phyloP scores from a whole-genome alignment of 2,797 vertebrate species.

The Carapus acus region DNA sequence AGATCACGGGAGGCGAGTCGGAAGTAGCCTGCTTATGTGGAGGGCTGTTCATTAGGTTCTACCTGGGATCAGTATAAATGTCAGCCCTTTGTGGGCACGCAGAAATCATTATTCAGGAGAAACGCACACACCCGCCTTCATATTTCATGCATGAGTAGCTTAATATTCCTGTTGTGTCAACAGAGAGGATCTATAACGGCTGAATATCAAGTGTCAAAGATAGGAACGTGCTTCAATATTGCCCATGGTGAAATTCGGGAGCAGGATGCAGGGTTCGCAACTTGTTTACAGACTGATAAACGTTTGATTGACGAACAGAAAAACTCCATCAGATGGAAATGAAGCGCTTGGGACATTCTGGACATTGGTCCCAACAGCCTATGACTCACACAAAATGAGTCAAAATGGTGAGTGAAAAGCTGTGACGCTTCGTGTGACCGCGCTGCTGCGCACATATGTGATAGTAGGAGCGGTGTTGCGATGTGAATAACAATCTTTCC shows the following conservation, averaged over 20 bases:
- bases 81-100: no score
- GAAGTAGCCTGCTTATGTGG: no score
- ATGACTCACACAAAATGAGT: background rate
- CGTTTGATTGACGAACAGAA: no score
- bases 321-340: no score
- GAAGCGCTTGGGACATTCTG: background rate
- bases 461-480: background rate
- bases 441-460: background rate
- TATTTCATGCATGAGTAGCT: conserved; percentile 9
- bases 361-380: background rate
- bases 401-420: background rate
- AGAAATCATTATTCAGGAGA: conserved; percentile 16
- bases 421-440: background rate
- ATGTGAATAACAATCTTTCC: no score
- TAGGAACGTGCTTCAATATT: background rate
- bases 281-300: background rate
- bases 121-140: conserved; percentile 12
- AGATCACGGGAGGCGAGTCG: no score
- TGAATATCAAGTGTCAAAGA: conserved; percentile 12
- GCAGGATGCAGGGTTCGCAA: background rate
- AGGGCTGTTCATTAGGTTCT: no score
- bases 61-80: no score
- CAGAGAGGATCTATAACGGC: background rate
- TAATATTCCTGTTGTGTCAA: conserved; percentile 11
- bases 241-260: background rate